Conservation (phyloP, 2,797 vertebrate genomes). For the Meda fulgida region DNA sequence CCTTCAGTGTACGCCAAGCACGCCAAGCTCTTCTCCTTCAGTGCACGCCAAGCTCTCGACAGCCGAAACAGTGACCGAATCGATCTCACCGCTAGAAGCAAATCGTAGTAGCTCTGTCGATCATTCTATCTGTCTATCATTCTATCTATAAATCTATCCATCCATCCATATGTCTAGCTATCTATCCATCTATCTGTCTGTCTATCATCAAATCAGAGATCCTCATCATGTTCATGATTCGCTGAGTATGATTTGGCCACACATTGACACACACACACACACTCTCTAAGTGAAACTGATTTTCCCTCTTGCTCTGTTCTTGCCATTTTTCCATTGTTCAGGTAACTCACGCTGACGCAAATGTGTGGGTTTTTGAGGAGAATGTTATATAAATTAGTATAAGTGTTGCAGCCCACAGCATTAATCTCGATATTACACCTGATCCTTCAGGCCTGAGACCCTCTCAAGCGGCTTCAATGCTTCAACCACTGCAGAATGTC, state of each 20-base stretch:
- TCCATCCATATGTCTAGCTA: fast-evolving
- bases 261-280: too few relatives aligned
- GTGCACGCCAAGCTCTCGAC: too few relatives aligned
- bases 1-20: too few relatives aligned
- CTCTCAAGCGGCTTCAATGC: background rate
- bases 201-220: background rate
- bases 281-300: background rate
- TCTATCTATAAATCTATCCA: background rate
- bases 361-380: constrained; percentile 24
- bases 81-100: too few relatives aligned
- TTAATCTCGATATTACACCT: background rate
- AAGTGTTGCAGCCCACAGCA: background rate
- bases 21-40: too few relatives aligned
- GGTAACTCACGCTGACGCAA: background rate
- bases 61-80: too few relatives aligned
- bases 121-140: fast-evolving
- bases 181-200: background rate
- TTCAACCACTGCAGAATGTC: constrained; percentile 12
- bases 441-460: background rate
- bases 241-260: background rate
- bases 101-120: too few relatives aligned
- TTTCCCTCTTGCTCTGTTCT: background rate
- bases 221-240: background rate
- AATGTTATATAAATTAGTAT: constrained; percentile 20
- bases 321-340: constrained; percentile 28